Percentiles rank a stretch among this genome's conserved stretches.
Conservation (phyloP, 2,888 invertebrate species). For the Disparrhopalites patrizii region DNA sequence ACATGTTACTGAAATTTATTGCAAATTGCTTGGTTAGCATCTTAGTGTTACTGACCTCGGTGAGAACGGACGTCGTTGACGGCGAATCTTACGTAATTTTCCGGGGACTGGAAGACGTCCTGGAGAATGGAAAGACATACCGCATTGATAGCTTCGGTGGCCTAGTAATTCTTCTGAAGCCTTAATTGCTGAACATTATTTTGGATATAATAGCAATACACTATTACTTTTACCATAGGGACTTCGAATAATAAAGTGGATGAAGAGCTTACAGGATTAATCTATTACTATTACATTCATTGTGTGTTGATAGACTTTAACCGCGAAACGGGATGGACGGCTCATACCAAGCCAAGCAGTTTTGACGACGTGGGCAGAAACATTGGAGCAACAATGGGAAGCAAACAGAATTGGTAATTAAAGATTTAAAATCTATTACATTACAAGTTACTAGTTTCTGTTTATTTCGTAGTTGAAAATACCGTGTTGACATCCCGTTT, state of each 20-base stretch:
- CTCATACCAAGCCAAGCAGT: slow-evolving; percentile 24
- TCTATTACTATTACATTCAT: no score
- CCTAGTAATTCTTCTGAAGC: slow-evolving; percentile 9
- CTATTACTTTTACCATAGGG: no score
- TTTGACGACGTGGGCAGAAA: slow-evolving; percentile 21
- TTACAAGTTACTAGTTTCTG: not conserved
- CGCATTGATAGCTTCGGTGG: slow-evolving; percentile 5
- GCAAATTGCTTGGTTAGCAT: no score
- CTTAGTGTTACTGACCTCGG: no score
- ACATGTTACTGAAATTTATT: no score
- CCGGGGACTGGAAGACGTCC: not conserved
- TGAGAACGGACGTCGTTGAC: no score
- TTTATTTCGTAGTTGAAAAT: not conserved
- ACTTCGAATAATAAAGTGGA: no score
- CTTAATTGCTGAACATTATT: no score
- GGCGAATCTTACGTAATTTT: not conserved
- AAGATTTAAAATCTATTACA: not conserved
- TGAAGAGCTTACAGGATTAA: no score
- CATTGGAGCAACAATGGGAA: slow-evolving; percentile 34
- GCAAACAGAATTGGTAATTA: slow-evolving; percentile 35
- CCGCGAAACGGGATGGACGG: slow-evolving; percentile 4
- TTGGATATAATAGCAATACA: no score
- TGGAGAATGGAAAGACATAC: not conserved
- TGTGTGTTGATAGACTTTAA: no score
- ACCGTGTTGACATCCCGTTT: no score